Evolutionary conservation across 2,888 invertebrate species (phyloP), one percentile per base, ranked within the genome.

Genomic region (Cenopis cana): DNA sequence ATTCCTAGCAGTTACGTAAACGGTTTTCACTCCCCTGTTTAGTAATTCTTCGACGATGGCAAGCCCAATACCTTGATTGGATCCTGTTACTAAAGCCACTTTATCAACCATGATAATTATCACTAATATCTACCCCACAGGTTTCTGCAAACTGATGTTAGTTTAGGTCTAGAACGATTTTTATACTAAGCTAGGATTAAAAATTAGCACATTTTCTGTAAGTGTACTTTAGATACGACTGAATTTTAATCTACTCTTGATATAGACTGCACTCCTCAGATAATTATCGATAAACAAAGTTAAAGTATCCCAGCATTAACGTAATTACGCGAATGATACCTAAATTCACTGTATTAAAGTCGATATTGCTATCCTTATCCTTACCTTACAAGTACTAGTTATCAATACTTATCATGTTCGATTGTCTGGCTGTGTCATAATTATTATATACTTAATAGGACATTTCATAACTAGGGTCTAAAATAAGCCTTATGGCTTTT

Each of bases 11-110:
- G 96, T 96, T 56, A 96, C 82, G 81, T 95, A 95, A 1, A 96
- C 96, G 69, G 89, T 86, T 5, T 95, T 95, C 73, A 95, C 86
- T 78, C 94, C 95, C 77, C 94, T 89, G 76, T 93, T 86, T 75
- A 95, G 95, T 10, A 96, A 82, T 9, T 93, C 94, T 83, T 93
- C 94, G 0, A 95, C 95, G 69, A 95, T 95, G 0, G 90, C 94
- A 79, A 89, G 95, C 9, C 95, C 96, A 73, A 96, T 95, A 0
- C 96, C 95, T 85, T 95, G 95, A 81, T 95, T 96, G 11, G 93
- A 87, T 33, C 95, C 96, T n/a, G 96, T 95, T 8, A 96, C 95
- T 2, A 84, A 77, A 17, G 84, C 83, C 3, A 85, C 78, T 78
- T 83, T 85, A 18, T 57, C 12, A 18, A 17, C 3, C 36, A 38